Conservation (phyloP, 2,888 invertebrate species). For the Odontocolon sp. region DNA sequence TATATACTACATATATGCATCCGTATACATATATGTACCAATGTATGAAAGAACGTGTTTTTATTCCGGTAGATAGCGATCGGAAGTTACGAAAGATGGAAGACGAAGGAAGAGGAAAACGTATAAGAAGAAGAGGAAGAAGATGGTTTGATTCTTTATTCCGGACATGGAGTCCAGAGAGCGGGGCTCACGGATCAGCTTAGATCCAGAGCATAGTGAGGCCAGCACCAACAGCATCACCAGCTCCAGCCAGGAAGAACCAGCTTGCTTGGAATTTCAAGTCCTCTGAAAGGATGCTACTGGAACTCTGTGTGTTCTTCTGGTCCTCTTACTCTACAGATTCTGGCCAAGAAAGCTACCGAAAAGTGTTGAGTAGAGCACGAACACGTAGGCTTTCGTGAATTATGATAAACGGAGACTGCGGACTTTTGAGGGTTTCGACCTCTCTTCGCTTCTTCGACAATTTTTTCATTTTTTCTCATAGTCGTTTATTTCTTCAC, state of each 20-base stretch:
- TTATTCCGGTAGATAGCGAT: slow-evolving; percentile 72
- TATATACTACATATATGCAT: background rate
- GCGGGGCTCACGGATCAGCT: slow-evolving; percentile 66
- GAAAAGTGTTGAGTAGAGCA: slow-evolving; percentile 49
- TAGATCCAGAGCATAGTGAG: slow-evolving; percentile 43
- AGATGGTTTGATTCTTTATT: slow-evolving; percentile 75
- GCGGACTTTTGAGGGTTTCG: too few relatives aligned
- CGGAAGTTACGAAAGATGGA: slow-evolving; percentile 58
- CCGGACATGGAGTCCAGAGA: slow-evolving; percentile 70
- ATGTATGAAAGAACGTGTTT: slow-evolving; percentile 62
- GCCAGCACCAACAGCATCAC: background rate
- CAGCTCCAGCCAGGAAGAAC: slow-evolving; percentile 42
- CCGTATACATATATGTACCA: background rate
- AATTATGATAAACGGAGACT: slow-evolving; percentile 75
- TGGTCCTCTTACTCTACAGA: background rate
- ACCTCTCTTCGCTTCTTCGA: too few relatives aligned
- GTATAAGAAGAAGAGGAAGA: slow-evolving; percentile 58
- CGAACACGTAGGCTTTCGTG: slow-evolving; percentile 70
- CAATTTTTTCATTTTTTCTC: slow-evolving; percentile 3
- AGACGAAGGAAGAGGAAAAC: slow-evolving; percentile 38
- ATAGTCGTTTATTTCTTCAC: too few relatives aligned
- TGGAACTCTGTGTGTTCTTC: slow-evolving; percentile 11
- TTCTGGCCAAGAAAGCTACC: slow-evolving; percentile 20
- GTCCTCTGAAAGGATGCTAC: slow-evolving; percentile 40
- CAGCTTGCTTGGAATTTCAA: slow-evolving; percentile 62